phyloP scores from a whole-genome alignment of 2,888 invertebrate genomes.

The Caenorhabditis sp. region DNA sequence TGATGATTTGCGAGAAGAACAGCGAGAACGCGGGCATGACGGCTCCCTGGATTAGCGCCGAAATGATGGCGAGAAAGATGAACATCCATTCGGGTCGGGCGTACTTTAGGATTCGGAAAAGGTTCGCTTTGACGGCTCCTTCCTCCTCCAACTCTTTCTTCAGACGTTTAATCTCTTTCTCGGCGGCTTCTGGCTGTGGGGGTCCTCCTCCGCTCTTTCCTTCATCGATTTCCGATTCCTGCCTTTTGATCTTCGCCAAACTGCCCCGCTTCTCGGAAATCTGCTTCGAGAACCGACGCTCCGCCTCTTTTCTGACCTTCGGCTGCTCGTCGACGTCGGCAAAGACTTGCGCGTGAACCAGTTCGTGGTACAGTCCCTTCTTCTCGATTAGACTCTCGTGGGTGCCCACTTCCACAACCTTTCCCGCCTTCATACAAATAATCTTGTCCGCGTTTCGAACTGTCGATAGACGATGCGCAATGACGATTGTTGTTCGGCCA shows the following conservation, averaged over 20 bases:
- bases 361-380: slow-evolving; percentile 84
- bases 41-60: slow-evolving; percentile 71
- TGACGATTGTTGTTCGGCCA: slow-evolving; percentile 80
- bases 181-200: slow-evolving; percentile 30
- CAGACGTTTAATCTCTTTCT: slow-evolving; percentile 60
- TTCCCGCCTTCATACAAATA: slow-evolving; percentile 80
- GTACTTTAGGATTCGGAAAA: slow-evolving; percentile 78
- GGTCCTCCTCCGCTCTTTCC: slow-evolving; percentile 1
- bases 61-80: slow-evolving; percentile 79
- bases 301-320: slow-evolving; percentile 13
- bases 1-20: slow-evolving; percentile 78
- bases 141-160: slow-evolving; percentile 71
- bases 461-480: slow-evolving; percentile 82
- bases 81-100: slow-evolving; percentile 80
- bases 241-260: slow-evolving; percentile 33
- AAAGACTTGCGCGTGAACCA: slow-evolving; percentile 79
- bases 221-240: slow-evolving; percentile 24
- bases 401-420: slow-evolving; percentile 82
- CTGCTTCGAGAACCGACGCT: slow-evolving; percentile 34
- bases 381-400: slow-evolving; percentile 84
- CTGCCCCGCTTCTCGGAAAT: slow-evolving; percentile 32
- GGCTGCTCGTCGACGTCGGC: slow-evolving; percentile 64
- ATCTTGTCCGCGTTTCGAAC: slow-evolving; percentile 81
- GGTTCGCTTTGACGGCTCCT: slow-evolving; percentile 65
- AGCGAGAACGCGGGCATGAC: slow-evolving; percentile 81